phyloP scores from a whole-genome alignment of 2,113 vertebrate species.

The Garra rufa region DNA sequence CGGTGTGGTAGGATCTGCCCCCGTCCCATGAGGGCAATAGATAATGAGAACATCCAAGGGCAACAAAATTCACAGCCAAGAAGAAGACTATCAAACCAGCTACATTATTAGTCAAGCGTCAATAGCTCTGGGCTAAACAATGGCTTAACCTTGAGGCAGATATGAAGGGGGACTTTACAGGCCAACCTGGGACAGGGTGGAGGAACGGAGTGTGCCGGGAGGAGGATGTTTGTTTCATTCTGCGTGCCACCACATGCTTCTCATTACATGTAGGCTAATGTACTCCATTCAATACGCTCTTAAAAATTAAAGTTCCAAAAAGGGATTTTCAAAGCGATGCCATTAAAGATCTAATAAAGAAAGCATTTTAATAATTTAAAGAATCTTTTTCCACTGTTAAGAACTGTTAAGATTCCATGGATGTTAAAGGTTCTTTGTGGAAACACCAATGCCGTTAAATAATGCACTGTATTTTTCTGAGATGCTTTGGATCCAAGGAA shows the following conservation, averaged over 20 bases:
- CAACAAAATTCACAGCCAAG: not conserved
- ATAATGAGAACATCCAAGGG: constrained; percentile 15
- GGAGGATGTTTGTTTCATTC: constrained; percentile 54
- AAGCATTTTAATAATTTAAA: not conserved
- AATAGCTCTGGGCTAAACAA: constrained; percentile 31
- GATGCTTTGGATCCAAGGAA: constrained; percentile 12
- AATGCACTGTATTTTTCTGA: not conserved
- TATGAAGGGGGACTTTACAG: not conserved
- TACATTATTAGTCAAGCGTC: not conserved
- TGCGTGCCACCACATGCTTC: constrained; percentile 54
- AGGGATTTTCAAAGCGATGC: not conserved
- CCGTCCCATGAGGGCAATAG: not conserved
- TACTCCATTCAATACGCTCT: constrained; percentile 35
- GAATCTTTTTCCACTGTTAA: not conserved
- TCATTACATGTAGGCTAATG: constrained; percentile 42
- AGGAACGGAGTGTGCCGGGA: not conserved
- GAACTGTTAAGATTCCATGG: not conserved
- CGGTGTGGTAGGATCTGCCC: not conserved
- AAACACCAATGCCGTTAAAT: not conserved
- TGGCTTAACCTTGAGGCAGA: constrained; percentile 31
- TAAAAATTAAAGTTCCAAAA: not conserved
- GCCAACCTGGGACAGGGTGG: constrained; percentile 26
- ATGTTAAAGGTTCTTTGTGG: not conserved
- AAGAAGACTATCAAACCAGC: not conserved
- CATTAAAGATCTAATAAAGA: not conserved